Evolutionary conservation across 1,140 invertebrate species (phyloP), one percentile per base, ranked within the genome.

Genomic region (Tetragnatha versicolor): DNA sequence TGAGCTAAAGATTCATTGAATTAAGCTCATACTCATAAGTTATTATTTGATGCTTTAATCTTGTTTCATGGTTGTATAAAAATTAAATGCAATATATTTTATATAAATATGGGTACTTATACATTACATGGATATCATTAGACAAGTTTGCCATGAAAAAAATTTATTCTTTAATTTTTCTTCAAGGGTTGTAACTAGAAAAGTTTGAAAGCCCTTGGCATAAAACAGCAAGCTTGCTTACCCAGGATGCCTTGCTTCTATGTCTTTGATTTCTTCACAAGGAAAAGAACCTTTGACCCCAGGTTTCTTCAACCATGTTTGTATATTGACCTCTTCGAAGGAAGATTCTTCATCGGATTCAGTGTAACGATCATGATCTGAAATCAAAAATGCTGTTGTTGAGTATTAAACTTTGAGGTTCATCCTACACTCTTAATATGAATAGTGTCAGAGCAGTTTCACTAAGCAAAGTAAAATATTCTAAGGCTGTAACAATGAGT

Each of bases 251-350:
- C 93, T 92, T 82, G 92, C 92, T 3, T 92, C 93, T 87, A 94
- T 96, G 65, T 93, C 90, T 85, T 93, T 92, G 1, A 98, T 91
- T 87, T 98, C 94, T 87, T 94, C 91, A 86, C 97, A 98, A 79
- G 92, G 90, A 87, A 96, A 98, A 66, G 91, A 91, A 84, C 92
- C 91, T 63, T 96, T 88, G 20, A 97, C 89, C 82, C 95, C 92
- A 1, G 92, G 90, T 86, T 93, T 92, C 85, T 94, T 94, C 58
- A 95, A 86, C 90, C 93, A 96, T 2, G 89, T 85, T 33, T 88
- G 88, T 90, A 89, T 66, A 94, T 88, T 91, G 58, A 91, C 86
- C 86, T 94, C 92, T 73, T 90, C 87, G 22, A 35, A 42, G 12
- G 42, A 51, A 3, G 89, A 87, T 80, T 91, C 89, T 82, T 91